A percentile compares a stretch with the other conserved stretches of the same genome.
These are phyloP conservation scores for Heliconius eleuchia DNA, from an alignment of 1,140 invertebrate genomes.

Conservation along the genomic window DNA sequence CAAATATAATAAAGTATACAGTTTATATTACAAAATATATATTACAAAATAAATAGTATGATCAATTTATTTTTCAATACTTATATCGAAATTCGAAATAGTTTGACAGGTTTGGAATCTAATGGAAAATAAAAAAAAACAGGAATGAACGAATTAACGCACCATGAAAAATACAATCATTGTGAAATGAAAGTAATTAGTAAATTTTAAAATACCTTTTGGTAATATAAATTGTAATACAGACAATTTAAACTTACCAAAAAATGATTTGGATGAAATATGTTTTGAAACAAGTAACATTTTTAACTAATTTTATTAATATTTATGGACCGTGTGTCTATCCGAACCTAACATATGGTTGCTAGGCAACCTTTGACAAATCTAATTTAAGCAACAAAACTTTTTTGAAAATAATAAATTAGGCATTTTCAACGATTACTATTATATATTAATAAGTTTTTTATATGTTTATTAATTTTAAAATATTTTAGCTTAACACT, in stretches of 20 bases:
- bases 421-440: background rate
- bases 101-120: background rate
- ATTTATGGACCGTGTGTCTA: background rate
- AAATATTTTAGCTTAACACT: background rate
- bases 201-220: background rate
- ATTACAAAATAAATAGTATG: background rate
- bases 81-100: conserved; percentile 21
- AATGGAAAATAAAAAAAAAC: background rate
- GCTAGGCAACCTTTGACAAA: conserved; percentile 14
- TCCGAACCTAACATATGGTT: conserved; percentile 9
- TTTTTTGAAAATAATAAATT: background rate
- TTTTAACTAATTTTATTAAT: background rate
- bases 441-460: background rate
- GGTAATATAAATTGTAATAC: no score
- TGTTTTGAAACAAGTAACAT: background rate
- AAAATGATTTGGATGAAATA: background rate
- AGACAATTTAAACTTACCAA: no score
- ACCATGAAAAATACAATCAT: background rate
- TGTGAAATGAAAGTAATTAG: background rate
- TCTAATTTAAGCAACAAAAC: background rate
- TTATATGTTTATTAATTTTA: background rate
- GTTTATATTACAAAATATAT: background rate
- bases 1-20: conserved; percentile 28
- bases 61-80: background rate
- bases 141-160: conserved; percentile 14